These are phyloP conservation scores for Hyperopisus bebe DNA, from an alignment of 2,113 vertebrate genomes.

Conservation along the genomic window DNA sequence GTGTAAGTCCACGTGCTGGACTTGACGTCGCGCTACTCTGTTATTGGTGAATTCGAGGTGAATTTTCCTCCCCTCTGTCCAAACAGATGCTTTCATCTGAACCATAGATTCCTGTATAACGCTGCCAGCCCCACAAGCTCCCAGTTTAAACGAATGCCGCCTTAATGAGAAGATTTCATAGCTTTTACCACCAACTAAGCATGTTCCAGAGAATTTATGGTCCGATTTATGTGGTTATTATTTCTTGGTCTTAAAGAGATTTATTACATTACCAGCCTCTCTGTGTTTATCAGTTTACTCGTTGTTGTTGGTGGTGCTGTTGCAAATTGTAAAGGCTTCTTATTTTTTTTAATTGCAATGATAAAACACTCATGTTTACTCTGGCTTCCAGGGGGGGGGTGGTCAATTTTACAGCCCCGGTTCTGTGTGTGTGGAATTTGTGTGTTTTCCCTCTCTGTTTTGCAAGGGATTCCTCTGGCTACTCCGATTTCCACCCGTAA, in stretches of 20 bases:
- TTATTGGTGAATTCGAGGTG: not conserved
- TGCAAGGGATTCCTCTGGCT: not conserved
- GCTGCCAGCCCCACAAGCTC: not conserved
- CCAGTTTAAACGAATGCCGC: not conserved
- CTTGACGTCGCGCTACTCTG: not conserved
- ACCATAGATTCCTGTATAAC: not conserved
- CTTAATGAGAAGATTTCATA: not conserved
- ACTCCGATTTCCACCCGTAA: not conserved
- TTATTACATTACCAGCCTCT: not conserved
- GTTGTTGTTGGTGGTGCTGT: not conserved
- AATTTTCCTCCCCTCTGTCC: not conserved
- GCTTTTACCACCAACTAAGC: not conserved
- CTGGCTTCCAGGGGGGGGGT: not conserved
- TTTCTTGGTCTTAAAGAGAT: not conserved
- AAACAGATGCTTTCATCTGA: not conserved
- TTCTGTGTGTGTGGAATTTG: not conserved
- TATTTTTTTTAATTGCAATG: not conserved
- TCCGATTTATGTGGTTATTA: not conserved
- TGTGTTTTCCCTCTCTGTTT: not conserved
- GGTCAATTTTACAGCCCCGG: not conserved
- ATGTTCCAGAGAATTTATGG: conserved; percentile 1
- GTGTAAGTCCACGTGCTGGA: not conserved
- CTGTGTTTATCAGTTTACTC: not conserved
- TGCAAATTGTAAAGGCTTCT: not conserved
- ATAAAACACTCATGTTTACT: not conserved